These are phyloP conservation scores for Amorpha juglandis DNA, from an alignment of 2,888 invertebrate species.

Conservation along the genomic window DNA sequence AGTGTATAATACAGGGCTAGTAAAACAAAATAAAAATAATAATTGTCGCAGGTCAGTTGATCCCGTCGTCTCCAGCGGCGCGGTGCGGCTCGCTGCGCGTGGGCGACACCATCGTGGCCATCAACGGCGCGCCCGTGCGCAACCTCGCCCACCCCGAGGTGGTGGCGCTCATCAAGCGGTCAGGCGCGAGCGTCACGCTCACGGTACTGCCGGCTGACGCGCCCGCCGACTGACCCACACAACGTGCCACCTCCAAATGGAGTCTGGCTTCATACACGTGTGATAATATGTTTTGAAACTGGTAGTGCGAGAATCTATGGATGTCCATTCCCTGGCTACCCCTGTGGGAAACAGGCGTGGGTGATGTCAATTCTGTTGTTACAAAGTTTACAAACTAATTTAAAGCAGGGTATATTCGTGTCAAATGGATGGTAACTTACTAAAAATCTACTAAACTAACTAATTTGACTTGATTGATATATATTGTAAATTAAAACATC, in stretches of 20 bases:
- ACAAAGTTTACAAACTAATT: too few species aligned
- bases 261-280: neutral
- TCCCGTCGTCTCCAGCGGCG: constrained; percentile 97
- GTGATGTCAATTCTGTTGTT: too few species aligned
- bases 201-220: constrained; percentile 84
- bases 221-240: constrained; percentile 43
- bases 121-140: constrained; percentile 96
- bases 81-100: constrained; percentile 95
- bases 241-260: constrained; percentile 34
- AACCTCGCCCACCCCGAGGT: constrained; percentile 98
- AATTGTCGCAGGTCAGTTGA: constrained; percentile 90
- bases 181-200: constrained; percentile 94
- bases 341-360: too few species aligned
- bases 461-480: too few species aligned
- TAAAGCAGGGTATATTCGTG: too few species aligned
- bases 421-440: too few species aligned
- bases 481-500: too few species aligned
- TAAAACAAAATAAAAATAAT: neutral
- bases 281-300: neutral
- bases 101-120: constrained; percentile 97
- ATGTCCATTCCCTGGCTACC: too few species aligned
- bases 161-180: constrained; percentile 98
- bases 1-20: too few species aligned
- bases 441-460: too few species aligned
- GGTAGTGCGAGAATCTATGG: neutral